phyloP scores from a whole-genome alignment of 2,113 vertebrate genomes.

The Chloropsis cyanopogon region DNA sequence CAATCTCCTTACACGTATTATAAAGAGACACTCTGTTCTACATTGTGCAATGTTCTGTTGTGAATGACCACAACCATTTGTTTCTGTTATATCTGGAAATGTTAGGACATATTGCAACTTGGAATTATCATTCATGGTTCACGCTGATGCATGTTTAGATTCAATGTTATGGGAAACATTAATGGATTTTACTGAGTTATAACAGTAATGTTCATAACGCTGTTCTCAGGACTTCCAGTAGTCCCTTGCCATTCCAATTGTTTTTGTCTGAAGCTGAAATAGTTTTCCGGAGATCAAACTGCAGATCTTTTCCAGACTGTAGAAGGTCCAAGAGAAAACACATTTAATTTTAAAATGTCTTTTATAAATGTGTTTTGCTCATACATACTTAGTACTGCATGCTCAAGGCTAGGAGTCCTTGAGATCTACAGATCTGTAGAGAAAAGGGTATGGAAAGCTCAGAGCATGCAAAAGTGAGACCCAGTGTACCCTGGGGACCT shows the following conservation, averaged over 20 bases:
- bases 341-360: background rate
- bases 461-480: background rate
- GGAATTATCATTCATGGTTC: background rate
- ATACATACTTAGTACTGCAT: background rate
- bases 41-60: background rate
- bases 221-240: background rate
- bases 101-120: background rate
- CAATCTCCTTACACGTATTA: background rate
- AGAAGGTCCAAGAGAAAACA: constrained; percentile 4
- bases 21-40: background rate
- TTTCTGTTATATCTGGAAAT: background rate
- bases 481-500: background rate
- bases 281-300: background rate
- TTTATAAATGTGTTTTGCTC: background rate
- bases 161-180: background rate
- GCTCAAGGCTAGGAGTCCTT: background rate
- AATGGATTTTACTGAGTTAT: background rate
- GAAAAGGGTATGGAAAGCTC: background rate
- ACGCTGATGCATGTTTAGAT: background rate
- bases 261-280: constrained; percentile 10
- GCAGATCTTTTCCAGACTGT: background rate
- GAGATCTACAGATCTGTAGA: background rate
- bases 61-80: background rate
- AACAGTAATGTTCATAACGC: background rate
- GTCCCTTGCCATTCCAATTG: constrained; percentile 31